These are phyloP conservation scores for Amblyjoppa proteus DNA, from an alignment of 2,888 invertebrate genomes.

Conservation along the genomic window DNA sequence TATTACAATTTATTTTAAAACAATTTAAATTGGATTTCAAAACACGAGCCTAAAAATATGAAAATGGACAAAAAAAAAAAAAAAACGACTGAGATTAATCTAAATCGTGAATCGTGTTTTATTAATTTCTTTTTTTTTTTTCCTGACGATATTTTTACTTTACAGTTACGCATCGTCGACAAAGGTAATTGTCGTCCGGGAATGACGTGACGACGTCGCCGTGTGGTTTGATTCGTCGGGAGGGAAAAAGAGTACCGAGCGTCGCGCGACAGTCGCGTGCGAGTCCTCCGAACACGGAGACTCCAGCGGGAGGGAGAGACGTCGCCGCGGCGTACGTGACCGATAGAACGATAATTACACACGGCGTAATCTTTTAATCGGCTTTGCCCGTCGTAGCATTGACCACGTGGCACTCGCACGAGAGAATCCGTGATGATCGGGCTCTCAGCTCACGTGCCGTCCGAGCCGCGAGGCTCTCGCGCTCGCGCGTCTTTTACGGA, in stretches of 20 bases:
- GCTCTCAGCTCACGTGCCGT: constrained; percentile 65
- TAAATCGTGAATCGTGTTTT: neutral
- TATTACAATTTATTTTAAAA: too few species aligned
- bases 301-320: constrained; percentile 44
- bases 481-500: constrained; percentile 37
- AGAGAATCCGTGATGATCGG: constrained; percentile 45
- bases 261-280: constrained; percentile 71
- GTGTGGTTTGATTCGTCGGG: constrained; percentile 32
- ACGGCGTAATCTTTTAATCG: constrained; percentile 68
- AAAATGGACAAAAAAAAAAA: too few species aligned
- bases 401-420: constrained; percentile 55
- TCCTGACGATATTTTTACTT: neutral
- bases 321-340: constrained; percentile 56
- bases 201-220: constrained; percentile 3
- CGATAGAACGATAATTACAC: constrained; percentile 68
- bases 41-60: too few species aligned
- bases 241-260: neutral
- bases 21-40: too few species aligned
- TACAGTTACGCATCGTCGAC: neutral
- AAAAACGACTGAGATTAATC: too few species aligned
- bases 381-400: constrained; percentile 46
- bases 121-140: neutral
- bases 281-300: constrained; percentile 36
- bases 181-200: neutral
- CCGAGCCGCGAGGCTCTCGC: constrained; percentile 27